Evolutionary conservation across 2,888 invertebrate species (phyloP), one percentile per base, ranked within the genome.

Genomic region (Stomorhina lunata): DNA sequence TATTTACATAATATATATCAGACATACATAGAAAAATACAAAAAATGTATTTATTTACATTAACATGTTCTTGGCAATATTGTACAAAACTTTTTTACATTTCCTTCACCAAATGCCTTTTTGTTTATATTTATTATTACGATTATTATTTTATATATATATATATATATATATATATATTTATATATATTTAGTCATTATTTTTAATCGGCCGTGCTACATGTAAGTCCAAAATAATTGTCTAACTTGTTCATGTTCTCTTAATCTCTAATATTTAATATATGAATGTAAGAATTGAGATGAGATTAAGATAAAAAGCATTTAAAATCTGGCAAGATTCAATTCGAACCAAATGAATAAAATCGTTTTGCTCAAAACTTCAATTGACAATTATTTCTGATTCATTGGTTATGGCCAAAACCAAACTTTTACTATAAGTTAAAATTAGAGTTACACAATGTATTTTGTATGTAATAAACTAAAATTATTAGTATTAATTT

Each of bases 71-170:
- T 63, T 63, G 27, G 63, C 27, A 63, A 45, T 63, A 63, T 63
- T 63, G 63, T 63, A 63, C 45, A 63, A 63, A 29, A 45, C 43
- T 45, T 27, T 63, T 43, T 45, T 45, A 27, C 43, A 63, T 32
- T 48, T 48, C 22, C 50, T 66, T 66, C 48, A 66, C 65, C 65
- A 66, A 48, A 66, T 66, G 65, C 65, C 65, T 66, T 66, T 59
- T 66, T 45, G 29, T 48, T 65, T 48, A 65, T 65, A 43, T 27
- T 63, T 61, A n/a, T 12, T 43, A 65, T 17, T 40, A 43, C 12
- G 25, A 4, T 32, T 29, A 22, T 32, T 22, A 48, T 6, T 43
- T 15, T 43, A 15, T 15, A 12, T 37, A 37, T 37, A 12, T 5
- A 15, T 43, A 43, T 43, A 43, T 15, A 37, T 43, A 15, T 15